Percentiles rank a stretch among this genome's conserved stretches.
These are phyloP conservation scores for Nyleta sp. DNA, from an alignment of 2,888 invertebrate genomes.

Conservation along the genomic window DNA sequence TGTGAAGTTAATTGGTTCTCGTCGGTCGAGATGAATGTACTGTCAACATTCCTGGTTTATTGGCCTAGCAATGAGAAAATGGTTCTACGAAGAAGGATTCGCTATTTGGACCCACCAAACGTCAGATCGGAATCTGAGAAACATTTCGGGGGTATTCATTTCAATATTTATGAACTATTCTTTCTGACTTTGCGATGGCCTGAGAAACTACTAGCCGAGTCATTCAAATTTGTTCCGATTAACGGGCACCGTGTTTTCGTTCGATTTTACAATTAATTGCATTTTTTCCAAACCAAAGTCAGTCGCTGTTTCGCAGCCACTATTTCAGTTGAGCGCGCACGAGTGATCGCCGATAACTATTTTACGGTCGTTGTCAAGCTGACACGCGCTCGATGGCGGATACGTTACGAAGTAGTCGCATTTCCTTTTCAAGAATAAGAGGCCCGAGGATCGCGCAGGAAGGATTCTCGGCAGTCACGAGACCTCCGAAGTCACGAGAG, in stretches of 20 bases:
- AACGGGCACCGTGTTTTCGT: too few species aligned
- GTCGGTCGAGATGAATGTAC: constrained; percentile 22
- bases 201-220: too few species aligned
- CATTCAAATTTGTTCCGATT: too few species aligned
- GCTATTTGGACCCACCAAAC: constrained; percentile 15
- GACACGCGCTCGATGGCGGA: constrained; percentile 55
- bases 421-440: constrained; percentile 58
- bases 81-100: constrained; percentile 15
- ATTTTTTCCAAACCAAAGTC: neutral
- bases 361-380: constrained; percentile 36
- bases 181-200: neutral
- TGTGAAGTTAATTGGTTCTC: constrained; percentile 36
- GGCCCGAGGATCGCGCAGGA: constrained; percentile 39
- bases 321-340: constrained; percentile 38
- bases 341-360: constrained; percentile 52
- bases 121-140: constrained; percentile 10
- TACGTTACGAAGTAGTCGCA: constrained; percentile 56
- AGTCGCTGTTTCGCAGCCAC: neutral
- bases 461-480: constrained; percentile 58
- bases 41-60: constrained; percentile 18
- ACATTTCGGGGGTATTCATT: constrained; percentile 10
- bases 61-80: constrained; percentile 28
- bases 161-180: constrained; percentile 8
- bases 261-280: neutral
- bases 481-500: constrained; percentile 52